These are phyloP conservation scores for Gryllus longicercus DNA, from an alignment of 2,888 invertebrate species.

Conservation along the genomic window DNA sequence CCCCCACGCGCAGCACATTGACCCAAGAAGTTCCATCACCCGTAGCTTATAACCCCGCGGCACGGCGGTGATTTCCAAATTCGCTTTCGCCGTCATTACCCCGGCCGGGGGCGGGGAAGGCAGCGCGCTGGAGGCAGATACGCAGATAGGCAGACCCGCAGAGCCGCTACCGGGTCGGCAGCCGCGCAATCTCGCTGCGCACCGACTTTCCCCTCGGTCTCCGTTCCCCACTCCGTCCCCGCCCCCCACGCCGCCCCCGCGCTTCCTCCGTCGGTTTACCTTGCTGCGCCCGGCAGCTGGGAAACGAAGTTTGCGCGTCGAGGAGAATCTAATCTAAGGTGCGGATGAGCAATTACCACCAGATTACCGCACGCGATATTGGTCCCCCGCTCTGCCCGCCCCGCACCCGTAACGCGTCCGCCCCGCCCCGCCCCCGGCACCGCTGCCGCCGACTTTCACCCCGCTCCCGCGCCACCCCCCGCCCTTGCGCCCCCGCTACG, in stretches of 20 bases:
- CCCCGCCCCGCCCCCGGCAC: conserved; percentile 24
- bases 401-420: conserved; percentile 24
- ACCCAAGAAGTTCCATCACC: too few relatives aligned
- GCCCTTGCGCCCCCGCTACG: conserved; percentile 24
- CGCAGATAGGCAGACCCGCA: too few relatives aligned
- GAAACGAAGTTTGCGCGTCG: conserved; percentile 31
- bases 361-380: conserved; percentile 40
- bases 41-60: too few relatives aligned
- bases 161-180: conserved; percentile 3
- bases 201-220: conserved; percentile 40
- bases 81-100: too few relatives aligned
- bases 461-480: conserved; percentile 30
- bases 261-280: too few relatives aligned
- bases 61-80: too few relatives aligned
- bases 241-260: too few relatives aligned
- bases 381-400: conserved; percentile 31
- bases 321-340: conserved; percentile 43
- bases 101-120: too few relatives aligned
- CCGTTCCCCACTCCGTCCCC: conserved; percentile 24
- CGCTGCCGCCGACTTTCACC: conserved; percentile 21
- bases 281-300: not conserved
- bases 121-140: too few relatives aligned
- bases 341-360: conserved; percentile 36
- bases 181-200: conserved; percentile 38
- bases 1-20: too few relatives aligned